phyloP scores from a whole-genome alignment of 2,888 invertebrate genomes.

The Acrobasis repandana region DNA sequence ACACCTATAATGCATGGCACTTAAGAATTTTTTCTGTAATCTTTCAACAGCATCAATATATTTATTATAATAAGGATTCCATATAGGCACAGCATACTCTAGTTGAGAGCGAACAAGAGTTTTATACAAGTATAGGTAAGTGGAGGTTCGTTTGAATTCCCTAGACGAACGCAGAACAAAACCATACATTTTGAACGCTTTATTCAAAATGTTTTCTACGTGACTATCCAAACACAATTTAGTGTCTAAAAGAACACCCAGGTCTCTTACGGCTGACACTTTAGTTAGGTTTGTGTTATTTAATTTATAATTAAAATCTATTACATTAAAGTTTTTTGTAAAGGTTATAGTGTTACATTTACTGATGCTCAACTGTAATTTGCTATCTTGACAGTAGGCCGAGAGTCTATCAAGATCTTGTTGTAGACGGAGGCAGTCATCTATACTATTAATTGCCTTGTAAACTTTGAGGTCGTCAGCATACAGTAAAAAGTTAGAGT shows the following conservation, averaged over 20 bases:
- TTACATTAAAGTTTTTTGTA: not conserved
- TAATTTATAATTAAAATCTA: not conserved
- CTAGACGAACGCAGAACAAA: not conserved
- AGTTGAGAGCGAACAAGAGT: constrained; percentile 5
- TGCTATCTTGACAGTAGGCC: not conserved
- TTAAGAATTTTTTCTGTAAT: not conserved
- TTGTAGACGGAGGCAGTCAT: not conserved
- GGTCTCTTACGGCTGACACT: not conserved
- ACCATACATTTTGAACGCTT: not conserved
- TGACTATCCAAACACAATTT: not conserved
- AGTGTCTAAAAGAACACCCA: not conserved
- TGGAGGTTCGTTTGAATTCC: constrained; percentile 5
- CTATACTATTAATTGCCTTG: not conserved
- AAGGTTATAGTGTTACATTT: not conserved
- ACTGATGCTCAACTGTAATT: constrained; percentile 2
- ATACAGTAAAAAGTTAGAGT: constrained; percentile 3
- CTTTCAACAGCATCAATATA: constrained; percentile 1
- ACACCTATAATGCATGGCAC: not conserved
- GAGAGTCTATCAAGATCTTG: not conserved
- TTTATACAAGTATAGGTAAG: constrained; percentile 6
- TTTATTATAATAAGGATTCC: not conserved
- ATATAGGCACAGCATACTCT: constrained; percentile 1
- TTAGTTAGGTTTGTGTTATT: not conserved
- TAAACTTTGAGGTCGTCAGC: constrained; percentile 14
- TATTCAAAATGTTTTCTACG: not conserved